Percentiles rank a stretch among this genome's conserved stretches.
Evolutionary conservation across 2,888 invertebrate species (phyloP).

Genomic region (Drosophila falleni): DNA sequence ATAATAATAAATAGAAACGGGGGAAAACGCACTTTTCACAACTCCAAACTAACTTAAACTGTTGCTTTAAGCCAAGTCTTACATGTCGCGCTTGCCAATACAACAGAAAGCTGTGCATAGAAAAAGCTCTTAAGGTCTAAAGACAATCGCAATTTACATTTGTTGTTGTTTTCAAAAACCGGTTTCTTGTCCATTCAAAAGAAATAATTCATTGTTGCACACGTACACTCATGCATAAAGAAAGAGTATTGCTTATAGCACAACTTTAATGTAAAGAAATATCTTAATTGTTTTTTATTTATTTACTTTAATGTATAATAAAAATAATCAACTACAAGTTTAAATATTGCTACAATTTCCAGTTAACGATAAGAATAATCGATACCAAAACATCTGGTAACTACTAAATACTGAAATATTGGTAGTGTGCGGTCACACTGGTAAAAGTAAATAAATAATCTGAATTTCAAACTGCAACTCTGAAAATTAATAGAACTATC

Average conservation of each 20-base stretch:
- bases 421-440: slow-evolving; percentile 2
- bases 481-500: no score
- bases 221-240: neutral
- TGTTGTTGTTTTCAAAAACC: slow-evolving; percentile 42
- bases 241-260: slow-evolving; percentile 5
- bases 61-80: slow-evolving; percentile 27
- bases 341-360: neutral
- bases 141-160: slow-evolving; percentile 27
- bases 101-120: slow-evolving; percentile 32
- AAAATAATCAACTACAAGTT: neutral
- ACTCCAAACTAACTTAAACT: slow-evolving; percentile 45
- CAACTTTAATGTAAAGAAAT: no score
- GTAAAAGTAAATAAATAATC: no score
- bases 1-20: slow-evolving; percentile 1
- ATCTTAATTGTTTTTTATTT: neutral
- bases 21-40: slow-evolving; percentile 39
- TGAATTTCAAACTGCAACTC: no score
- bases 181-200: slow-evolving; percentile 48
- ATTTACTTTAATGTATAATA: neutral
- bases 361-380: neutral
- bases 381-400: no score
- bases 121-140: slow-evolving; percentile 51
- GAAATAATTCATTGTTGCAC: slow-evolving; percentile 19
- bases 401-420: no score
- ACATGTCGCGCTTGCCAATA: slow-evolving; percentile 23